A percentile compares a stretch with the other conserved stretches of the same genome.
phyloP scores from a whole-genome alignment of 2,797 vertebrate genomes.

The Melanotaenia nigrans region DNA sequence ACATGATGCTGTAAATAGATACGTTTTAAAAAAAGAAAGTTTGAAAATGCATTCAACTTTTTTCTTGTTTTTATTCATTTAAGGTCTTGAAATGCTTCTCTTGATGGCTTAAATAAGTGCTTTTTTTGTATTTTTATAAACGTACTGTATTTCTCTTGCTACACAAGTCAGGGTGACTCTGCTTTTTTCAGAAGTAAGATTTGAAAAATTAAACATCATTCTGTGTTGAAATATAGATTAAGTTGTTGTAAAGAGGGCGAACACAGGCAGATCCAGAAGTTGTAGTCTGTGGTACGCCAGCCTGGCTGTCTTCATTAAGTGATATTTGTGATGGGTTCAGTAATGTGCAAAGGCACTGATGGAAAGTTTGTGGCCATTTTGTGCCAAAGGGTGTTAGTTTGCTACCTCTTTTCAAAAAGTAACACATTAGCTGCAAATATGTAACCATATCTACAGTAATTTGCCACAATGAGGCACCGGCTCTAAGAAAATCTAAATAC shows the following conservation, averaged over 20 bases:
- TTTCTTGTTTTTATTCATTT: conserved; percentile 81
- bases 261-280: neutral
- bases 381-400: conserved; percentile 43
- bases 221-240: conserved; percentile 40
- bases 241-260: conserved; percentile 11
- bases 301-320: neutral
- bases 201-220: conserved; percentile 57
- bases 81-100: conserved; percentile 66
- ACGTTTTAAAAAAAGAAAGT: conserved; percentile 62
- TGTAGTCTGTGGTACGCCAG: conserved; percentile 6
- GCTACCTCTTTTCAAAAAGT: conserved; percentile 68
- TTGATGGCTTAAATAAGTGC: conserved; percentile 51
- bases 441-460: conserved; percentile 5
- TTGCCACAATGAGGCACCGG: conserved; percentile 2
- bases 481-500: neutral
- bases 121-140: conserved; percentile 72
- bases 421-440: conserved; percentile 23
- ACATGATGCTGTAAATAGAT: conserved; percentile 81
- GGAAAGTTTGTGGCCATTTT: conserved; percentile 20
- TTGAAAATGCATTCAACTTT: conserved; percentile 59
- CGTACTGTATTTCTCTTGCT: conserved; percentile 74
- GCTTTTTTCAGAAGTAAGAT: conserved; percentile 48
- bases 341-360: conserved; percentile 33
- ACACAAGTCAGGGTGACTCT: conserved; percentile 64
- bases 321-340: conserved; percentile 13